phyloP scores from a whole-genome alignment of 2,888 invertebrate genomes.

The Cryptus armator region DNA sequence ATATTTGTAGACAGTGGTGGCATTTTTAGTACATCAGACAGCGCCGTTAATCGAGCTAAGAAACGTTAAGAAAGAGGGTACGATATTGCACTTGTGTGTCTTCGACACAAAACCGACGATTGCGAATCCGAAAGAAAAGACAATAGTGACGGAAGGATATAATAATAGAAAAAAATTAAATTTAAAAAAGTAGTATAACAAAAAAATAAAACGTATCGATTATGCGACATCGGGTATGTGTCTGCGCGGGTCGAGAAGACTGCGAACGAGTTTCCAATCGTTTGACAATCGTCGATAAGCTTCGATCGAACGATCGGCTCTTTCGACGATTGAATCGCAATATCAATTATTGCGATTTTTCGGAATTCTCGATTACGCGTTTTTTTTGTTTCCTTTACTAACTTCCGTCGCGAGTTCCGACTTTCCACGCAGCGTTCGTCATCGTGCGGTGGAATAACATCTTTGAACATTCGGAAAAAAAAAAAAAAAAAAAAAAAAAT shows the following conservation, averaged over 20 bases:
- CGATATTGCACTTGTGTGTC: constrained; percentile 40
- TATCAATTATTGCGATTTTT: constrained; percentile 48
- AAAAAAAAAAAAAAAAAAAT: not conserved
- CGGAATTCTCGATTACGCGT: constrained; percentile 6
- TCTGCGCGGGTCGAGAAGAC: constrained; percentile 9
- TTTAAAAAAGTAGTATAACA: constrained; percentile 11
- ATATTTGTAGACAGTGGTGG: constrained; percentile 79
- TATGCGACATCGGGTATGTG: constrained; percentile 45
- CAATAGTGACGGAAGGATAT: constrained; percentile 58
- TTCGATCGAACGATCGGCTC: constrained; percentile 25
- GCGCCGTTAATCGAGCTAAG: constrained; percentile 72
- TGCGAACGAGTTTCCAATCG: constrained; percentile 59
- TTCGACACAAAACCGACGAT: constrained; percentile 13
- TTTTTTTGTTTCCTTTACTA: constrained; percentile 18
- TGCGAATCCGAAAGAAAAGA: constrained; percentile 58
- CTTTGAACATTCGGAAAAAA: not conserved
- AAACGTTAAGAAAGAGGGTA: constrained; percentile 28
- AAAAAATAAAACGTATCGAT: constrained; percentile 51
- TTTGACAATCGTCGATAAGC: constrained; percentile 59
- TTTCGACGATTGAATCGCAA: constrained; percentile 50
- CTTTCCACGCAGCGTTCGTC: constrained; percentile 25
- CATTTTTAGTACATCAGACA: constrained; percentile 83
- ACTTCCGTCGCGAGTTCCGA: not conserved
- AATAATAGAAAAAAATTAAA: constrained; percentile 5
- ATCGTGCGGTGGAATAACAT: constrained; percentile 23